A percentile compares a stretch with the other conserved stretches of the same genome.
phyloP scores from a whole-genome alignment of 2,113 vertebrate species.

The Toxotes jaculatrix region DNA sequence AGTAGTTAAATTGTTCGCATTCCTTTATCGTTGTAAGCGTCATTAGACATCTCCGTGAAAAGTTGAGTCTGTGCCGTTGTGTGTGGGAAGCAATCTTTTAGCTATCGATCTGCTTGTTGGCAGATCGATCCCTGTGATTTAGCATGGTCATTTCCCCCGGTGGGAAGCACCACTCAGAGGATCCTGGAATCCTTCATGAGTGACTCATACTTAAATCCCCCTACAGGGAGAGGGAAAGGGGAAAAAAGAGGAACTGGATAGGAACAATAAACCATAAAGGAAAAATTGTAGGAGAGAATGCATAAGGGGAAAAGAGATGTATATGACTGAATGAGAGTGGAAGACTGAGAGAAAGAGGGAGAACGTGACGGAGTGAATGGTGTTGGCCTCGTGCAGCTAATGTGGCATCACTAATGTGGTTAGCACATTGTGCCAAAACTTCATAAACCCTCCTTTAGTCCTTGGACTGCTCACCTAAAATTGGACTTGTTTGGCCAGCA shows the following conservation, averaged over 20 bases:
- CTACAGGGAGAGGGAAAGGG: neutral
- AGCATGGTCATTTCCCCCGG: conserved; percentile 36
- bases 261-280: conserved; percentile 43
- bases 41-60: conserved; percentile 6
- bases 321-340: neutral
- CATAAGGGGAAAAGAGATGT: conserved; percentile 44
- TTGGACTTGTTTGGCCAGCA: neutral
- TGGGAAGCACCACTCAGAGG: conserved; percentile 29
- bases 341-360: neutral
- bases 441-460: conserved; percentile 10
- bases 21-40: conserved; percentile 11
- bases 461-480: neutral
- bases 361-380: neutral
- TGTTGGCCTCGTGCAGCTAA: conserved; percentile 46
- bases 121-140: conserved; percentile 59
- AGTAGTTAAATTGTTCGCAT: conserved; percentile 14
- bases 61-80: neutral
- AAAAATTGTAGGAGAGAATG: conserved; percentile 36
- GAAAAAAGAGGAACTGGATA: conserved; percentile 30
- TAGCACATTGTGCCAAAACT: conserved; percentile 38
- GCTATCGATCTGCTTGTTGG: conserved; percentile 45
- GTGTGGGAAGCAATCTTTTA: conserved; percentile 50
- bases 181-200: conserved; percentile 61
- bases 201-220: conserved; percentile 60
- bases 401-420: conserved; percentile 71